phyloP scores from a whole-genome alignment of 2,113 vertebrate species.

The Ceyx margarethae region DNA sequence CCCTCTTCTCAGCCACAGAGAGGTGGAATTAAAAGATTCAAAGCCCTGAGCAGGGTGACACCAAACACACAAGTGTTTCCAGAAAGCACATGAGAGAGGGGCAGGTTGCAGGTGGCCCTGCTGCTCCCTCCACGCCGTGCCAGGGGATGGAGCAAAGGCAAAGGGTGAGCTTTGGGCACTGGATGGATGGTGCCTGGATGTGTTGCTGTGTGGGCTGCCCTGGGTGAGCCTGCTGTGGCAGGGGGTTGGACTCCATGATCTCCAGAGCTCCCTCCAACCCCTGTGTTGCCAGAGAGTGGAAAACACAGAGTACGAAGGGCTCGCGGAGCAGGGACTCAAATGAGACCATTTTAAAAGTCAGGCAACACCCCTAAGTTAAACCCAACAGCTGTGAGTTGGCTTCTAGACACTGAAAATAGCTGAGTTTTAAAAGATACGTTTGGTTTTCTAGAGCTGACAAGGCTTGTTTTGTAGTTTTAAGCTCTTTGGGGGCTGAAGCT shows the following conservation, averaged over 20 bases:
- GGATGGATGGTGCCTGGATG: too few species aligned
- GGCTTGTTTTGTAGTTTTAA: neutral
- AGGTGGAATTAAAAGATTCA: neutral
- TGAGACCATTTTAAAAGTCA: neutral
- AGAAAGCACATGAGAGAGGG: neutral
- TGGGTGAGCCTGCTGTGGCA: too few species aligned
- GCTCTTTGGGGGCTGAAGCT: neutral
- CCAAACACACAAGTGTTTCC: neutral
- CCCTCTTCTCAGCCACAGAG: neutral
- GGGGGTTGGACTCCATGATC: too few species aligned
- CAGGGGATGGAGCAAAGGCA: neutral
- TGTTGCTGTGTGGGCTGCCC: too few species aligned
- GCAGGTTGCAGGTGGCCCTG: neutral
- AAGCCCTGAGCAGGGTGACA: neutral
- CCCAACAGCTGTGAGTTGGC: neutral
- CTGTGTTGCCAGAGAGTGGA: neutral
- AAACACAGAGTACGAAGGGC: neutral
- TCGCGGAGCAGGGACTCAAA: neutral
- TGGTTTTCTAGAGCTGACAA: neutral
- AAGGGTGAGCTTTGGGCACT: neutral
- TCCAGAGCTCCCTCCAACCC: too few species aligned
- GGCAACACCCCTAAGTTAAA: neutral
- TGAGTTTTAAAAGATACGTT: neutral
- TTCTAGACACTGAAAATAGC: neutral
- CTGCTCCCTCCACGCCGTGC: neutral